Evolutionary conservation across 2,797 vertebrate species (phyloP).

Genomic region (Sternotherus odoratus): DNA sequence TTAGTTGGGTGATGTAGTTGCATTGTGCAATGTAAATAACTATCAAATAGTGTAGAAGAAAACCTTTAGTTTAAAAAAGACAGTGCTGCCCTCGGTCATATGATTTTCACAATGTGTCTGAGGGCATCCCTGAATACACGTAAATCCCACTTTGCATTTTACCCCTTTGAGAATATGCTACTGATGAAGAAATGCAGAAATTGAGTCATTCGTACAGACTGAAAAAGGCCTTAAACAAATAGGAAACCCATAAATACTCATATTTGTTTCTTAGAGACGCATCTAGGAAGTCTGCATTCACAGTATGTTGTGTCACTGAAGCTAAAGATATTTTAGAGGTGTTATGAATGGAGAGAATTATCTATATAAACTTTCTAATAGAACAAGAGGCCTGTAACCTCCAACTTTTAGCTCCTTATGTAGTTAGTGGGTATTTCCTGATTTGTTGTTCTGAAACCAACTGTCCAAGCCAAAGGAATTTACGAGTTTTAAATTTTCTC

Average conservation of each 20-base stretch:
- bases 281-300: neutral
- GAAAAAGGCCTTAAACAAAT: slow-evolving; percentile 27
- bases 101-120: neutral
- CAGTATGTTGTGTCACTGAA: neutral
- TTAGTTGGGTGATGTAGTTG: neutral
- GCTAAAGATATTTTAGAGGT: neutral
- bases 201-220: slow-evolving; percentile 5
- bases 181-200: slow-evolving; percentile 40
- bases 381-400: neutral
- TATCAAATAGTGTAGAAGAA: neutral
- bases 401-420: neutral
- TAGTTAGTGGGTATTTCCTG: neutral
- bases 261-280: slow-evolving; percentile 11
- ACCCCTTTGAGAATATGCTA: slow-evolving; percentile 52
- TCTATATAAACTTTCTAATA: neutral
- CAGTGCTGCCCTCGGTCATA: neutral
- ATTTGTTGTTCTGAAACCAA: neutral
- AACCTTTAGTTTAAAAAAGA: neutral
- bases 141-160: slow-evolving; percentile 45
- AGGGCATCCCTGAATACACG: neutral
- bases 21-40: neutral
- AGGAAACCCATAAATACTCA: slow-evolving; percentile 9
- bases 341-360: neutral
- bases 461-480: neutral
- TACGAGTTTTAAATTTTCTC: neutral